A percentile compares a stretch with the other conserved stretches of the same genome.
phyloP scores from a whole-genome alignment of 2,113 vertebrate species.

The Dasyurus viverrinus region DNA sequence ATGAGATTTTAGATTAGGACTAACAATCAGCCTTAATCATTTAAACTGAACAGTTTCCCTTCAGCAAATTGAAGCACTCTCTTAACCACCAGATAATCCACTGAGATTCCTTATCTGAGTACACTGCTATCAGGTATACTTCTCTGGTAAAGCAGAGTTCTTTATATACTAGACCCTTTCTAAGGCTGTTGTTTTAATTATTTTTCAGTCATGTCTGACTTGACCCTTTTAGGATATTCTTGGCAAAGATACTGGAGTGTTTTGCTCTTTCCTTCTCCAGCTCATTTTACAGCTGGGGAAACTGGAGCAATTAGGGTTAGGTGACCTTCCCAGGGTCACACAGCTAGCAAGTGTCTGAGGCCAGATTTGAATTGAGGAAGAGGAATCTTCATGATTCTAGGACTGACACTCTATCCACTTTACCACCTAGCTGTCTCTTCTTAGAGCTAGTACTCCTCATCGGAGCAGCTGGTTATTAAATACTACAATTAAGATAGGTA shows the following conservation, averaged over 20 bases:
- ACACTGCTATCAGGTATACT: background rate
- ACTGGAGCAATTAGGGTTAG: background rate
- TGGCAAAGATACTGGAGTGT: too few relatives aligned
- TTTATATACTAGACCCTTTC: background rate
- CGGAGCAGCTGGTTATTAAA: background rate
- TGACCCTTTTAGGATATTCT: too few relatives aligned
- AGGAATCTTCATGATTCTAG: background rate
- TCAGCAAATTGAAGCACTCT: background rate
- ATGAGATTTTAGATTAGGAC: background rate
- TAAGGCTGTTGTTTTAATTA: background rate
- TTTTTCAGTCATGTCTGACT: background rate
- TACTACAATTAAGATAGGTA: background rate
- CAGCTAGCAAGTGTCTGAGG: too few relatives aligned
- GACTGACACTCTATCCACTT: background rate
- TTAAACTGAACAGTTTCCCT: background rate
- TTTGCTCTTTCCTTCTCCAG: background rate
- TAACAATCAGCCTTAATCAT: background rate
- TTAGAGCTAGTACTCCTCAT: background rate
- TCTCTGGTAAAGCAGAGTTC: background rate
- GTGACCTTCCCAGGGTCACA: background rate
- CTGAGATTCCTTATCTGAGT: background rate
- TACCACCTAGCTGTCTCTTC: background rate
- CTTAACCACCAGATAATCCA: background rate
- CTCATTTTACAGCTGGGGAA: background rate
- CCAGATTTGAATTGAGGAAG: background rate